Evolutionary conservation across 2,888 invertebrate genomes (phyloP).

Genomic region (Cephus runcator): DNA sequence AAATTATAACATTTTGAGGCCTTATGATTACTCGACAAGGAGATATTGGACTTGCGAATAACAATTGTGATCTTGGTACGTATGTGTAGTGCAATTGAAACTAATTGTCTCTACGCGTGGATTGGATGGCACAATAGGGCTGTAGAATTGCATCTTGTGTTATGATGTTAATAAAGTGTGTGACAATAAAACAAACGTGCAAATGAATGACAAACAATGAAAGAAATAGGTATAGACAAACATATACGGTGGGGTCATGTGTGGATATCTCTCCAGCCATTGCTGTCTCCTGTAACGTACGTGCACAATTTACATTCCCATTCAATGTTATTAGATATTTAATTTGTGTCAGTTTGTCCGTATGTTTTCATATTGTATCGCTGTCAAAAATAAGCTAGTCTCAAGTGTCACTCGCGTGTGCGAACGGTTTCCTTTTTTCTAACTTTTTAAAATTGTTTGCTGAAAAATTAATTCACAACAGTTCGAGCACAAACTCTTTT

Average conservation of each 20-base stretch:
- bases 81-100: background rate
- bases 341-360: background rate
- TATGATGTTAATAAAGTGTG: background rate
- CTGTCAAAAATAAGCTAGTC: background rate
- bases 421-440: background rate
- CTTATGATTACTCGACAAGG: background rate
- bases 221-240: conserved; percentile 57
- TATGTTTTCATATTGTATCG: background rate
- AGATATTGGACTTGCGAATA: background rate
- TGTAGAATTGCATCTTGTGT: background rate
- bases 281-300: conserved; percentile 59
- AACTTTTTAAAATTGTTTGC: background rate
- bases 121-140: background rate
- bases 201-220: conserved; percentile 31
- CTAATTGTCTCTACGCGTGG: background rate
- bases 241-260: conserved; percentile 57
- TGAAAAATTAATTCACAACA: background rate
- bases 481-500: background rate
- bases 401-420: background rate
- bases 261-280: conserved; percentile 59
- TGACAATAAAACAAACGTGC: conserved; percentile 31
- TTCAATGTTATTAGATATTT: background rate
- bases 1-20: background rate
- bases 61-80: background rate
- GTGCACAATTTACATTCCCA: conserved; percentile 46